Evolutionary conservation across 2,797 vertebrate species (phyloP), one percentile per base, ranked within the genome.

Genomic region (Harpagifer antarcticus): DNA sequence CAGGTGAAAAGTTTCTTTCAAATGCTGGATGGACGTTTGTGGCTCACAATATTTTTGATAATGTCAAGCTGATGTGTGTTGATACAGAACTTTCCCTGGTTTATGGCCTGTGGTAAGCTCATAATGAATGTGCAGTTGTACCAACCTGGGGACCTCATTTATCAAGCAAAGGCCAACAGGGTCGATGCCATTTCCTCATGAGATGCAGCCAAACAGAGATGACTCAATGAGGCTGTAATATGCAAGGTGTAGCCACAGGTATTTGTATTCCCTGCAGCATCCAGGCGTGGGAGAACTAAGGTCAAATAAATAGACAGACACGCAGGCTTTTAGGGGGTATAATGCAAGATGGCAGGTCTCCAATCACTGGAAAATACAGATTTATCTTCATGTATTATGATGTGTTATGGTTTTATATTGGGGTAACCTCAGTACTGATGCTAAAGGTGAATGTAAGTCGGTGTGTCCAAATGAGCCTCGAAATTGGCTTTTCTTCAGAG

Each of bases 111-210:
- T 86, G 86, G 82, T 83, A 45, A 81, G 52, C 44, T 82, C 67
- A 58, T 89, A 91, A 90, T 90, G 78, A 90, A 89, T 88, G 86
- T 84, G 83, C 67, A 77, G 57, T 66, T 74, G 83, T 80, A 88
- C 74, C 90, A 82, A 85, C 77, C 85, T 37, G 70, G 85, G 81
- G 87, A 91, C 75, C 82, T 89, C 83, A 92, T 92, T 91, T 86
- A 92, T 93, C 90, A 93, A 78, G 68, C 59, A 90, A 90, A 91
- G 88, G 91, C 84, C 89, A 88, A 74, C 52, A 72, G 76, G 92
- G 93, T 89, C 89, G 86, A 80, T 84, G 80, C 56, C 53, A 74
- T 92, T 93, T 91, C 64, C 89, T 75, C 33, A 11, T 52, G 85
- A 86, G 85, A 88, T 79, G 68, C 61, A 81, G 79, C 80, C 82